Evolutionary conservation across 1,140 invertebrate genomes (phyloP).

Genomic region (Maconellicoccus hirsutus): DNA sequence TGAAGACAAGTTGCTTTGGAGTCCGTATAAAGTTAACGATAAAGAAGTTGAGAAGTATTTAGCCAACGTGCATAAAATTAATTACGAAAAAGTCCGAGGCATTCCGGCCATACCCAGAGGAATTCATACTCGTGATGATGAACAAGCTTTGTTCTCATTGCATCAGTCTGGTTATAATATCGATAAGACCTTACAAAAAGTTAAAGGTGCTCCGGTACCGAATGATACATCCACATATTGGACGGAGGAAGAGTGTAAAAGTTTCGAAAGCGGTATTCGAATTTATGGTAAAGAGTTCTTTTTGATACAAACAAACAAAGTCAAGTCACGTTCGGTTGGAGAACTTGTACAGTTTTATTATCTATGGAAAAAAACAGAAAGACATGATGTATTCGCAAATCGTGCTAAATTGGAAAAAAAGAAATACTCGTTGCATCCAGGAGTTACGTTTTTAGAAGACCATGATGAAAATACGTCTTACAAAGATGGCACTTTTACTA

Average conservation of each 20-base stretch:
- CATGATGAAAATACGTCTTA: conserved; percentile 49
- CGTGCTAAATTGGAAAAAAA: conserved; percentile 74
- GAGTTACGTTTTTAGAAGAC: conserved; percentile 42
- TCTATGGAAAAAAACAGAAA: conserved; percentile 96
- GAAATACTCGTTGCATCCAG: conserved; percentile 74
- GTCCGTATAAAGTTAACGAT: conserved; percentile 63
- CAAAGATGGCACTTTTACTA: conserved; percentile 42
- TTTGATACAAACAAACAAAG: conserved; percentile 86
- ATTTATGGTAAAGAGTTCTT: conserved; percentile 94
- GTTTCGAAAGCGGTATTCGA: conserved; percentile 89
- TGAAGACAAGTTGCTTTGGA: conserved; percentile 90
- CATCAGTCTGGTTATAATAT: conserved; percentile 89
- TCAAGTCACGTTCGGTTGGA: conserved; percentile 84
- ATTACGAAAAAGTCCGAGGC: conserved; percentile 37
- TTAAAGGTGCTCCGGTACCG: conserved; percentile 58
- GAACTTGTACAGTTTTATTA: conserved; percentile 98
- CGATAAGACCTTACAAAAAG: conserved; percentile 77
- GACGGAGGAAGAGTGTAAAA: conserved; percentile 95
- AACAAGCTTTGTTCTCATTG: conserved; percentile 81
- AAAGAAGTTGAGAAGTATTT: conserved; percentile 71
- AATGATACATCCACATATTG: conserved; percentile 65
- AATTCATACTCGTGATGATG: conserved; percentile 78
- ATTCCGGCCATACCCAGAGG: conserved; percentile 55
- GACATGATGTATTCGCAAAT: conserved; percentile 81
- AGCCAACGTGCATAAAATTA: conserved; percentile 48